Evolutionary conservation across 2,888 invertebrate genomes (phyloP), one percentile per base, ranked within the genome.

Genomic region (Caenorhabditis sp.): DNA sequence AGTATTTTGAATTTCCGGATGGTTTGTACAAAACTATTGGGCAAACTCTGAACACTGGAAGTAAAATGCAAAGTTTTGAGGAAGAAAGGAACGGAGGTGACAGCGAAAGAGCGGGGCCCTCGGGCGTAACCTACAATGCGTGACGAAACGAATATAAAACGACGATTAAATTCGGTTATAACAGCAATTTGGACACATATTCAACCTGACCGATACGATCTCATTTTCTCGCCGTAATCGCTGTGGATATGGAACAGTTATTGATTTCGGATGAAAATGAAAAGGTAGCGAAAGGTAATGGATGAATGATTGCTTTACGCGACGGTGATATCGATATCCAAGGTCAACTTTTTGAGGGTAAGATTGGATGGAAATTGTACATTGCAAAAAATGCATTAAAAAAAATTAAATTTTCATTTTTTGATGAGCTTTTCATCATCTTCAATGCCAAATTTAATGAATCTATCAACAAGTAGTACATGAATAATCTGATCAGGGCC

Each of bases 101-200:
- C 24, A 26, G 6, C 37, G 53, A 53, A 61, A 40, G 70, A 70
- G 60, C 24, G 50, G n/a, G n/a, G n/a, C n/a, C n/a, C n/a, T 26
- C 26, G 60, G 51, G 35, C 56, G 61, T 68, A 76, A 76, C 76
- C 76, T 65, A 61, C 76, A 67, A 67, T 76, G 76, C 76, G 76
- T 76, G 76, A 76, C 76, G 67, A 65, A 76, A 67, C 67, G 76
- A 76, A 76, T 76, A 67, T 76, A 67, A 67, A 76, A 76, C 67
- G 67, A 53, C 76, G 76, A 76, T 76, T 76, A 76, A 74, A 74
- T 74, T 74, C 60, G 74, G 74, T 74, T 74, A 74, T 65, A 67
- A 65, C 74, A 67, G 67, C 72, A 56, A 76, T 51, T 76, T 58
- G 58, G 76, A 61, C 72, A 58, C 65, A 32, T 50, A 56, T 72